Percentiles rank a stretch among this genome's conserved stretches.
These are phyloP conservation scores for Nyctereutes procyonoides DNA, from an alignment of 2,113 vertebrate genomes.

Conservation along the genomic window DNA sequence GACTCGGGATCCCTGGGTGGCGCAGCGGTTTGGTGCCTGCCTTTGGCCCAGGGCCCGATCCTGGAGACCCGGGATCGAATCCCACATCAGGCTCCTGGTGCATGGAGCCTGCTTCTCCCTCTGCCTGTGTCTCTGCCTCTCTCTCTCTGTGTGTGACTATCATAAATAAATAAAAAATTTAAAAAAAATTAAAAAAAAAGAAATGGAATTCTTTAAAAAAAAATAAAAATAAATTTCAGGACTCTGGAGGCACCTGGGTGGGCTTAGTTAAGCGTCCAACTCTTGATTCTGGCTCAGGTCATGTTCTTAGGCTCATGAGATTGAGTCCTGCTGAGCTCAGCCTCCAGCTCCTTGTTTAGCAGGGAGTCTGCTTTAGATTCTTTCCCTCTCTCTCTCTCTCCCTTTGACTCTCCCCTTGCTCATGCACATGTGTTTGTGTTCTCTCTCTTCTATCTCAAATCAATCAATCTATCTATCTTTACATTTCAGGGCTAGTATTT, in stretches of 20 bases:
- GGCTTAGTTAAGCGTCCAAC: not conserved
- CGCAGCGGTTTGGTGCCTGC: no score
- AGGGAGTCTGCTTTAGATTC: not conserved
- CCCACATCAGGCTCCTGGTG: no score
- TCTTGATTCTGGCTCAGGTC: not conserved
- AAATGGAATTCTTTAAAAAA: no score
- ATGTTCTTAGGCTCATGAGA: not conserved
- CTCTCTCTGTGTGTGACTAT: no score
- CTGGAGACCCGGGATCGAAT: no score
- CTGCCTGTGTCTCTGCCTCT: no score
- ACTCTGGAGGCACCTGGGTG: not conserved
- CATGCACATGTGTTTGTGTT: not conserved
- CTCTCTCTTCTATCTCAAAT: no score
- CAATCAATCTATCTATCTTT: not conserved
- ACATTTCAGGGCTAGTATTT: not conserved
- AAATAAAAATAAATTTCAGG: not conserved
- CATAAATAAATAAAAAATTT: no score
- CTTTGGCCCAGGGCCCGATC: no score
- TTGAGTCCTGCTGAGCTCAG: not conserved
- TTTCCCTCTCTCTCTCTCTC: not conserved
- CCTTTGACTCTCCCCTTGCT: not conserved
- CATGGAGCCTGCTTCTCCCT: no score
- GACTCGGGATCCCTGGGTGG: no score
- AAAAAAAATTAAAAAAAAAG: no score
- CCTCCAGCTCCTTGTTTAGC: not conserved